Base-by-base conservation (phyloP, 2,888 invertebrate genomes). In the Limenitis arthemis region DNA sequence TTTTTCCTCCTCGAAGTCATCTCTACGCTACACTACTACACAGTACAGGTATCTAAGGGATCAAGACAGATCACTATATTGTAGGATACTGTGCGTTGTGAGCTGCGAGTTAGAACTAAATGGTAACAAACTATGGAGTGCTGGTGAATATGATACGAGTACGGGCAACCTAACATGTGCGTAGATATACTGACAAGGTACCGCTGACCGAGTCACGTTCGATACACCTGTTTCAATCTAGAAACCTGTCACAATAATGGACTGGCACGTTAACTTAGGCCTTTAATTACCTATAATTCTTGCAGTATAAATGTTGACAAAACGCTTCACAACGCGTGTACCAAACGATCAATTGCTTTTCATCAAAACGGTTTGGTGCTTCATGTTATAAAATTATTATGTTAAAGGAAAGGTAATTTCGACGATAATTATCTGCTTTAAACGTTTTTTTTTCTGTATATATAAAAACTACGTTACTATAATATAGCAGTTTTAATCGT, bases 121-220 rank as follows among this genome's bases (percentile, higher is more conserved):
- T 44, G 38, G 44, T 49, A 44, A 39, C 39, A 28, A 50, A 37
- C 44, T 32, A 38, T 32, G n/a, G n/a, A n/a, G n/a, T n/a, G n/a
- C 37, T 37, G 20, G 20, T 20, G 20, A 20, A 20, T 20, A 20
- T 20, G 20, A 20, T 20, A 20, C 20, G 20, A 20, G 20, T 20
- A 20, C 20, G 20, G 20, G 20, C 20, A 20, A 20, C 8, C 30
- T 33, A 52, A 49, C 47, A 50, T 47, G 40, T 46, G 32, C 29
- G 44, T 40, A 41, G 30, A 30, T 41, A 44, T 44, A 28, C 33
- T 43, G 30, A 32, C 12, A 42, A 37, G 50, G 51, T 46, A 63
- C 61, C 60, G 62, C 56, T 60, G 32, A 52, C 40, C 59, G 47
- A 51, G 62, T 62, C 69, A 69, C 66, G 66, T 60, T 58, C 59